Evolutionary conservation across 2,888 invertebrate genomes (phyloP).

Genomic region (Gisinianus flammeolus): DNA sequence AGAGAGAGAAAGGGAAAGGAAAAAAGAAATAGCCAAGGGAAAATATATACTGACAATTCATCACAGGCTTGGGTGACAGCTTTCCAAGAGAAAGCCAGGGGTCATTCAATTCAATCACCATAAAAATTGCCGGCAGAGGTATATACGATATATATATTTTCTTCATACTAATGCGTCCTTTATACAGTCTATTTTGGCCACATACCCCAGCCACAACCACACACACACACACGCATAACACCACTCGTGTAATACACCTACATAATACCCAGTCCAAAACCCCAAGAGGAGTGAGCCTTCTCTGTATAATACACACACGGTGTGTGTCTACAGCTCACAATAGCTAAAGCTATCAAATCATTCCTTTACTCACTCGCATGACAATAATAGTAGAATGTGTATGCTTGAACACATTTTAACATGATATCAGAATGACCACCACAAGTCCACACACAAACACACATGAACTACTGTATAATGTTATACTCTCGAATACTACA

Average conservation of each 20-base stretch:
- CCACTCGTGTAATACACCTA: too few relatives aligned
- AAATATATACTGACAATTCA: constrained; percentile 45
- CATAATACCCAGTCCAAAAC: too few relatives aligned
- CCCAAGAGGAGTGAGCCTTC: too few relatives aligned
- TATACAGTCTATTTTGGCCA: too few relatives aligned
- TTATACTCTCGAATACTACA: background rate
- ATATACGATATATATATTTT: background rate
- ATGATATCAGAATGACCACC: background rate
- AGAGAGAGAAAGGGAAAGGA: background rate
- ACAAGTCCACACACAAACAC: background rate
- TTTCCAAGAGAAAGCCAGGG: constrained; percentile 45
- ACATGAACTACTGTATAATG: background rate
- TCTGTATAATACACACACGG: too few relatives aligned
- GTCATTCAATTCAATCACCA: constrained; percentile 54
- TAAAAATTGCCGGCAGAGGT: constrained; percentile 45
- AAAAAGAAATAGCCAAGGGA: constrained; percentile 20
- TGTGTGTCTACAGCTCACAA: too few relatives aligned
- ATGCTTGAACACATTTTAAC: too few relatives aligned
- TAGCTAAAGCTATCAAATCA: background rate
- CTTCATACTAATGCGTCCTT: background rate
- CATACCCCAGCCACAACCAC: background rate
- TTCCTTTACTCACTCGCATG: background rate
- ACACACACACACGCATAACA: too few relatives aligned
- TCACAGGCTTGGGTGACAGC: constrained; percentile 50
- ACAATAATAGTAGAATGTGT: background rate